Base-by-base conservation (phyloP, 2,888 invertebrate genomes). In the Listrodromus nycthemerus region DNA sequence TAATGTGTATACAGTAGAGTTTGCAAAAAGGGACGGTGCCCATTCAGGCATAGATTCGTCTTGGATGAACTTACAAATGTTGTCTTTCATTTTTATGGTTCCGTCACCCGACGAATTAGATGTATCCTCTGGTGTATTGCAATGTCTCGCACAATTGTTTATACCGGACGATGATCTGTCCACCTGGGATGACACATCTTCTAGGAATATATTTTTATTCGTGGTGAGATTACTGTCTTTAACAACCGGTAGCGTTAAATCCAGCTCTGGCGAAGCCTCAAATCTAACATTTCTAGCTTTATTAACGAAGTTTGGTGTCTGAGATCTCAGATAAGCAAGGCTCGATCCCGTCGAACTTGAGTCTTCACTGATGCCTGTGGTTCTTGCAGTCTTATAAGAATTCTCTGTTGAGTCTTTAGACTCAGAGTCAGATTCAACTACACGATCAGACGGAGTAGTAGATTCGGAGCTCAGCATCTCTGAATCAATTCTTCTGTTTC, bases 41-140 rank as follows among this genome's bases (percentile, higher is more conserved):
- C 87, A 88, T 30, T 91, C 90, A 4, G 92, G 92, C 88, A 89
- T 87, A 3, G 92, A 90, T 80, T 92, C 92, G 82, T 93, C 92
- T 55, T 91, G 90, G 41, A 93, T 92, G 55, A 87, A 90, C 80
- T 92, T 91, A 66, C 91, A 91, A 45, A 91, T 86, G 83, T 91
- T 91, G 8, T 52, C 66, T 10, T 63, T 27, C 45, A 21, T 65
- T 70, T 61, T 50, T n/a, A 8, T n/a, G 10, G 41, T 70, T 69
- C 48, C 13, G 6, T 55, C 37, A n/a, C 30, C 52, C 16, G 16
- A n/a, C 1, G 52, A 24, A n/a, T 52, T 50, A 1, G 65, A 30
- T 7, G 21, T 16, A 13, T 50, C 37, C 24, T 75, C 65, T 0
- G 41, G 4, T 41, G 16, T 16, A 16, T 41, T 4, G 16, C 21